phyloP scores from a whole-genome alignment of 1,140 invertebrate species.

The Rhopalosiphum padi region DNA sequence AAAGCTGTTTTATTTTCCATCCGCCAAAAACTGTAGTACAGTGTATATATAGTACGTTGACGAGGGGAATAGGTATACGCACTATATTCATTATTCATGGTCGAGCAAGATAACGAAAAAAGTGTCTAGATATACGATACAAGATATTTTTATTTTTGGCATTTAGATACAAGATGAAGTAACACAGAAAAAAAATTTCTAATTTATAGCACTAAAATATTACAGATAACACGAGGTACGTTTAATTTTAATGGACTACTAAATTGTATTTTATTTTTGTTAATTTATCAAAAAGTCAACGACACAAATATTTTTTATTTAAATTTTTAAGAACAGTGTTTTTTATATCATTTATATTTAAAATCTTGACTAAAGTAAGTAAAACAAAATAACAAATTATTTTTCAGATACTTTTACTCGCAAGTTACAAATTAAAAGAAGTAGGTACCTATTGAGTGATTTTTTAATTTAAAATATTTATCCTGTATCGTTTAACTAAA shows the following conservation, averaged over 20 bases:
- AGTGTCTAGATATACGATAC: not conserved
- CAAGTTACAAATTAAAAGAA: not conserved
- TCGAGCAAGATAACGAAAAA: not conserved
- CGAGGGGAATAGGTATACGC: not conserved
- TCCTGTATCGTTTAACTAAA: not conserved
- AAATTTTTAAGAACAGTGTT: not conserved
- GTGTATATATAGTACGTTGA: not conserved
- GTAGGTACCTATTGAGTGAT: not conserved
- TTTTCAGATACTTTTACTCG: not conserved
- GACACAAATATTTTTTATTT: not conserved
- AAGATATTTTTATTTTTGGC: no score
- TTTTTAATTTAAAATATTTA: not conserved
- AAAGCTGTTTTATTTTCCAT: not conserved
- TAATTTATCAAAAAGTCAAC: no score
- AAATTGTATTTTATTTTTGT: not conserved
- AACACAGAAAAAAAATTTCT: not conserved
- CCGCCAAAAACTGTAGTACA: not conserved
- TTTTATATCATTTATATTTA: not conserved
- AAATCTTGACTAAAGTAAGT: not conserved
- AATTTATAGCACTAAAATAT: not conserved
- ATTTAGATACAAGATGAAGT: not conserved
- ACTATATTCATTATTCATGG: slow-evolving; percentile 1
- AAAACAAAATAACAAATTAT: not conserved
- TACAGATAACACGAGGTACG: not conserved
- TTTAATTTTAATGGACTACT: not conserved